Base-by-base conservation (phyloP, 2,888 invertebrate species). In the Cephus rjabovi region DNA sequence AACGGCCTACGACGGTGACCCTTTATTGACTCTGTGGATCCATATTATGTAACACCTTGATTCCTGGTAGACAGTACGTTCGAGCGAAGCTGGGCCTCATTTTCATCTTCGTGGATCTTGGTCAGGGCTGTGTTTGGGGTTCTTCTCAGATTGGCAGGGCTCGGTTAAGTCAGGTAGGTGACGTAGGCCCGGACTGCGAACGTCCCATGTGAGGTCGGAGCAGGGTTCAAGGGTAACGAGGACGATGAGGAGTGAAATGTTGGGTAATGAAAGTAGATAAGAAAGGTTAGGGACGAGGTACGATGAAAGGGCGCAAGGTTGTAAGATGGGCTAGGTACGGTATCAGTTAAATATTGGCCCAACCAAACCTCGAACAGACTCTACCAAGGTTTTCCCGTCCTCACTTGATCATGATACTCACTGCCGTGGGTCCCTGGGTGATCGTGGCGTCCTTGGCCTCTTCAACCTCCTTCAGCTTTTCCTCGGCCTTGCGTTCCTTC, bases 401-500 rank as follows among this genome's bases (percentile, higher is more conserved):
- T 90, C 88, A 91, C 87, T 90, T 90, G 80, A 91, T 91, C 88
- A 90, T 89, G 80, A 91, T 91, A 91, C 91, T 91, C 87, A 91
- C 91, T 86, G 89, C 86, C 81, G 89, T 87, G 71, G 89, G 87
- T 84, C 88, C 89, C 83, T 89, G 90, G 81, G 88, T 80, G 79
- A 90, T 83, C 74, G 85, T 74, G 68, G 82, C 77, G 80, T 87
- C 87, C 78, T 91, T 83, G 73, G 91, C 90, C 76, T 91, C 91
- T 83, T 91, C 91, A 78, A 89, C 88, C 80, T 91, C 91, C 82
- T 95, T 95, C 87, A 93, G 94, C 90, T 95, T 96, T 87, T 97
- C 97, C 91, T 97, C 97, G 4, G 97, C 96, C 92, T 98, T 97
- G 81, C 96, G 94, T 87, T 98, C 97, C 90, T 97, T 97, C 37